Evolutionary conservation across 2,113 vertebrate genomes (phyloP).

Genomic region (Gambusia affinis): DNA sequence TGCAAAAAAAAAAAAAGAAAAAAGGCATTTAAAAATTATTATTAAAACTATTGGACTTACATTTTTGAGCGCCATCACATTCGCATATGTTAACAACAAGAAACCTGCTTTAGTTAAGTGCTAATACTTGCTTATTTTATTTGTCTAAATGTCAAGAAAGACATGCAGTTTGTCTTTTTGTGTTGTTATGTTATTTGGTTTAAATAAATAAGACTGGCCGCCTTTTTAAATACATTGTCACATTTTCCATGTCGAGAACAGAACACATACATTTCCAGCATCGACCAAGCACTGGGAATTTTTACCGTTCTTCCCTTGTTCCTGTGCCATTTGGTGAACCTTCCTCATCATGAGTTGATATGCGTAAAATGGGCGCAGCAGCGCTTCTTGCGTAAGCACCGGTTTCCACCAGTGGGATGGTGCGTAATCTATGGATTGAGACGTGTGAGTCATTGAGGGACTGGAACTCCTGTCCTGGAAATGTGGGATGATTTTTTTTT

Average conservation of each 20-base stretch:
- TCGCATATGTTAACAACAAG: no score
- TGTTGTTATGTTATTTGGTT: no score
- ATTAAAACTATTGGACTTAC: no score
- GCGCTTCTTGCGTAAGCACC: constrained; percentile 10
- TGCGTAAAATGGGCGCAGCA: constrained; percentile 23
- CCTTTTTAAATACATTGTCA: not conserved
- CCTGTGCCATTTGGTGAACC: constrained; percentile 7
- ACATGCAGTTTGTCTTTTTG: no score
- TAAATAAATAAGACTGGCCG: not conserved
- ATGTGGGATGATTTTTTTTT: constrained; percentile 67
- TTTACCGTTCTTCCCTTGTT: not conserved
- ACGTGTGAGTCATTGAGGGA: constrained; percentile 50
- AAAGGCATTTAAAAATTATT: no score
- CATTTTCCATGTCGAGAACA: not conserved
- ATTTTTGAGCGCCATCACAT: no score
- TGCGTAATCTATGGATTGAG: constrained; percentile 67
- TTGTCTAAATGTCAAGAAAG: no score
- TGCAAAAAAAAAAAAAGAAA: no score
- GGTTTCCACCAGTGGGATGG: constrained; percentile 43
- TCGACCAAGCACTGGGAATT: not conserved
- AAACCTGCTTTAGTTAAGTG: no score
- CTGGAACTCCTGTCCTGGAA: constrained; percentile 65
- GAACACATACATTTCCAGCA: not conserved
- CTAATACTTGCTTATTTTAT: no score
- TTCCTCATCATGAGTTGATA: not conserved